Base-by-base conservation (phyloP, 2,888 invertebrate species). In the Megaustenia siamemsis region DNA sequence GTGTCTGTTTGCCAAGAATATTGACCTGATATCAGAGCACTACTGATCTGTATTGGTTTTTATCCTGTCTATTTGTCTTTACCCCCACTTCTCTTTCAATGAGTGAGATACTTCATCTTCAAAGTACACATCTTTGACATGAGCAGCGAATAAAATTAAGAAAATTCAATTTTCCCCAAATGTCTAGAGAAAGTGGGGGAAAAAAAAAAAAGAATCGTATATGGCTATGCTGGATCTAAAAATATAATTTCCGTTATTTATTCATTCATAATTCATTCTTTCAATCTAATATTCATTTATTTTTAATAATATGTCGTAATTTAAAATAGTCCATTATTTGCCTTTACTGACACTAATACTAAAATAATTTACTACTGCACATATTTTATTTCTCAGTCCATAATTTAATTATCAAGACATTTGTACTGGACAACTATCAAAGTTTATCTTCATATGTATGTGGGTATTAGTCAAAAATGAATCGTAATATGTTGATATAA, bases 111-210 rank as follows among this genome's bases (percentile, higher is more conserved):
- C 77, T 77, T 77, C 77, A 77, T 77, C 60, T 60, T 24, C 77
- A 77, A 28, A n/a, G 60, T 60, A 77, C 21, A 77, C 77, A 77
- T 77, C 60, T 77, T 28, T 40, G 77, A 60, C 77, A 77, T 60
- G 40, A 77, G 60, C 56, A 60, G 32, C 12, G 56, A 77, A 77
- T 60, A 60, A 56, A 60, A 56, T 77, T 56, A 77, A 53, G 60
- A 21, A 77, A 60, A 77, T 77, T 77, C 77, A 77, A 77, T 77
- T 77, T 77, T 77, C 77, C 32, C 45, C 49, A 73, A 73, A 73
- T 49, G 49, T 49, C 73, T 49, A 18, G 5, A 32, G 35, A 49
- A 73, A n/a, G n/a, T 18, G 21, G 28, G 5, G 28, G 15, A 66
- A 32, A 18, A 18, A 32, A 15, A 12, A 49, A 32, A 49, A 49